Base-by-base conservation (phyloP, 2,797 vertebrate genomes). In the Gallirallus australis region DNA sequence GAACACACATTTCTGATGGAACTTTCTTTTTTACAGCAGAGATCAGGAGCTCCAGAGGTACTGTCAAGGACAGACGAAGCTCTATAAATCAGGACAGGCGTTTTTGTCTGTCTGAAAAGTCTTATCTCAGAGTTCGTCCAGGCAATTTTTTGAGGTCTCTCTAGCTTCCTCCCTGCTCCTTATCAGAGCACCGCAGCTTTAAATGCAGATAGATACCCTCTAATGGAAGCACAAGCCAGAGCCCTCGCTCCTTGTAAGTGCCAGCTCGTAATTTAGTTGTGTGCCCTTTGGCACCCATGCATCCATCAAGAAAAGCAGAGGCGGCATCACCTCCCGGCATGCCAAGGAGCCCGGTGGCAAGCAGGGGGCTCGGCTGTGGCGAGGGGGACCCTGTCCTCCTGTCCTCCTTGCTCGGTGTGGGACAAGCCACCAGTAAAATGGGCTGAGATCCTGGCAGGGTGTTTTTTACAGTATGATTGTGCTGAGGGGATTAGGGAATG, bases 141-240 rank as follows among this genome's bases (percentile, higher is more conserved):
- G 95, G 95, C 91, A 96, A 90, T 97, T 97, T 97, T 97, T 95
- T 90, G 96, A 98, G 95, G 93, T 91, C 90, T 97, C 90, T 95
- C 91, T 95, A 79, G 93, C 92, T 95, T 96, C 95, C 96, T 96
- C 79, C 82, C 86, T 97, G 47, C 88, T 89, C 89, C 92, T 98
- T 97, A 98, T 98, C 97, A 97, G 94, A 97, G 77, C 88, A 20
- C 81, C 90, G 75, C 97, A 98, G 97, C 97, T 98, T 98, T 96
- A 96, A 96, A 96, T 95, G 93, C 94, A 97, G 96, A 97, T 89
- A 97, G 96, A 96, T 95, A 94, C 90, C 88, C 90, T 97, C 90
- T 96, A 97, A 97, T 97, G 96, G 94, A 98, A 98, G 97, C 91
- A 86, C 86, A 85, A 97, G 87, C 37, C 94, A 92, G 94, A 96